These are phyloP conservation scores for Drosophila virilis DNA, from an alignment of 1,140 invertebrate genomes.

Conservation along the genomic window DNA sequence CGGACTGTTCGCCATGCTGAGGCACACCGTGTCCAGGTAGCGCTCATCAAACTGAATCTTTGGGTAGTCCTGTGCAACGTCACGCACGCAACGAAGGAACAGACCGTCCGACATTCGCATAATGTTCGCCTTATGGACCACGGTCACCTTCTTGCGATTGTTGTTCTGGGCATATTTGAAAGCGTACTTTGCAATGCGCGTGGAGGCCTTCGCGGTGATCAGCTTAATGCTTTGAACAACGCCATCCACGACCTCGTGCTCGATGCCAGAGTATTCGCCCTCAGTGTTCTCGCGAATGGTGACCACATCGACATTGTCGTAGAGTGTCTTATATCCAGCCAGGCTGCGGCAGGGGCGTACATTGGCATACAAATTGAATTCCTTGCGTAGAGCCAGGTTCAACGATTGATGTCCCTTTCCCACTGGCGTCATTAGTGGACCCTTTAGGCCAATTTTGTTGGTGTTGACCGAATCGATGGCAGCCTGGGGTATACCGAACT, in stretches of 20 bases:
- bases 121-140: slow-evolving; percentile 99
- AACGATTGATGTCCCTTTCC: slow-evolving; percentile 99
- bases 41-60: slow-evolving; percentile 98
- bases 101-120: slow-evolving; percentile 99
- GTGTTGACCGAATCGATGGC: slow-evolving; percentile 99
- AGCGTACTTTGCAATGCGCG: slow-evolving; percentile 98
- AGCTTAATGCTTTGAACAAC: slow-evolving; percentile 99
- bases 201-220: slow-evolving; percentile 98
- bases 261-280: slow-evolving; percentile 99
- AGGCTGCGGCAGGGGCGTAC: slow-evolving; percentile 98
- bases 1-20: slow-evolving; percentile 99
- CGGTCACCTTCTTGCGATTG: slow-evolving; percentile 96
- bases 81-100: slow-evolving; percentile 97
- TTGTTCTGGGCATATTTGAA: slow-evolving; percentile 98
- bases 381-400: slow-evolving; percentile 98
- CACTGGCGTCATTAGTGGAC: slow-evolving; percentile 98
- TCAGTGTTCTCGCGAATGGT: slow-evolving; percentile 99
- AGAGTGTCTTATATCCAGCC: slow-evolving; percentile 98
- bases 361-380: slow-evolving; percentile 99
- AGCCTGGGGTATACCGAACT: slow-evolving; percentile 97
- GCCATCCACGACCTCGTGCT: slow-evolving; percentile 99
- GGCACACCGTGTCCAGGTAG: slow-evolving; percentile 99
- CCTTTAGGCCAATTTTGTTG: slow-evolving; percentile 99
- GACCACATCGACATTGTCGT: slow-evolving; percentile 99
- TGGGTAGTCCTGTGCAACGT: slow-evolving; percentile 96